Percentiles rank a stretch among this genome's conserved stretches.
These are phyloP conservation scores for Montipora sp. DNA, from an alignment of 64 coral and sea anemone species.

Conservation along the genomic window DNA sequence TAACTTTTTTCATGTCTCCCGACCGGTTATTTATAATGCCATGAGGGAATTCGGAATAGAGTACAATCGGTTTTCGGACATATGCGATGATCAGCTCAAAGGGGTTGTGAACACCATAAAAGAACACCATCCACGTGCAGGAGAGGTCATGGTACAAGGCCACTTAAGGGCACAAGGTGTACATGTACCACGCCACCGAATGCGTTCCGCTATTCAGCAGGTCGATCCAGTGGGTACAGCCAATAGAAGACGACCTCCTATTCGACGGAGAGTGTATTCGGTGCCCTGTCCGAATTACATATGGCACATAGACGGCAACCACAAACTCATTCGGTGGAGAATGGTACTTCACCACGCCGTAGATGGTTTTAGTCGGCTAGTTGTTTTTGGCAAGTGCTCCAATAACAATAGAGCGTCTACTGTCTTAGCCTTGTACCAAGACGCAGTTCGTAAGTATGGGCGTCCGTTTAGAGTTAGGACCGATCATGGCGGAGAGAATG, in stretches of 20 bases:
- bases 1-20: too few relatives aligned
- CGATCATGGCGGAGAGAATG: conserved; percentile 64
- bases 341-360: conserved; percentile 34
- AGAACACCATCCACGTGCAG: background rate
- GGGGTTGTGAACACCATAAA: background rate
- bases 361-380: conserved; percentile 7
- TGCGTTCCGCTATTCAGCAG: background rate
- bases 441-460: conserved; percentile 36
- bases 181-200: background rate
- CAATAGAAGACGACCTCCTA: background rate
- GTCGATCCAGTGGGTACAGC: background rate
- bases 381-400: conserved; percentile 17
- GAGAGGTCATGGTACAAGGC: background rate
- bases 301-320: conserved; percentile 72
- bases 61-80: background rate
- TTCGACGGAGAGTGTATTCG: background rate
- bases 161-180: background rate
- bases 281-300: conserved; percentile 56
- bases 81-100: background rate
- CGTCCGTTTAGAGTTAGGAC: conserved; percentile 46
- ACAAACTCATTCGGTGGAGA: conserved; percentile 63
- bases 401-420: conserved; percentile 16
- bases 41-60: background rate
- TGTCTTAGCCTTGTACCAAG: background rate
- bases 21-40: background rate